These are phyloP conservation scores for Heterodera filipjevi DNA, from an alignment of 2,888 invertebrate genomes.

Conservation along the genomic window DNA sequence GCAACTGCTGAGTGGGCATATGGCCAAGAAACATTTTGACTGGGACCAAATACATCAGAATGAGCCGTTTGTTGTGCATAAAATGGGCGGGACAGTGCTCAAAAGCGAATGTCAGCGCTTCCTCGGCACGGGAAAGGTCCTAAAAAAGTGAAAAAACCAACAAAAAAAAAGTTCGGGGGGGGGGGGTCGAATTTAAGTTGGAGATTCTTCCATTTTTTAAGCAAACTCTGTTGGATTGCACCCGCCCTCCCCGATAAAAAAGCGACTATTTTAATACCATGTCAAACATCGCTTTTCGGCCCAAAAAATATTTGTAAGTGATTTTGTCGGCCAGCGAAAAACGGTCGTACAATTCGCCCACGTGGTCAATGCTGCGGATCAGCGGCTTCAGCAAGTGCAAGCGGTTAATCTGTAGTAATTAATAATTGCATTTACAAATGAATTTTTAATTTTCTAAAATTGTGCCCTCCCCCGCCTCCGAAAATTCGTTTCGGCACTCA, in stretches of 20 bases:
- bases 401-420: conserved; percentile 69
- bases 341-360: conserved; percentile 72
- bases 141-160: neutral
- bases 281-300: conserved; percentile 97
- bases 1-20: conserved; percentile 81
- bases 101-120: conserved; percentile 88
- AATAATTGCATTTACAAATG: neutral
- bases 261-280: too few relatives aligned
- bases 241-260: too few relatives aligned
- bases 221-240: too few relatives aligned
- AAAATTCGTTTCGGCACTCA: conserved; percentile 66
- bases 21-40: conserved; percentile 84
- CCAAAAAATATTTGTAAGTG: conserved; percentile 92
- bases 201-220: too few relatives aligned
- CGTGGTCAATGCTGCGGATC: conserved; percentile 90
- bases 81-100: conserved; percentile 79
- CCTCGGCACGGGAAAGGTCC: conserved; percentile 76
- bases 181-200: too few relatives aligned
- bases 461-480: too few relatives aligned
- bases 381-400: conserved; percentile 78
- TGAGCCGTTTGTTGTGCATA: conserved; percentile 84
- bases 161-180: neutral
- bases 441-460: neutral
- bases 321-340: conserved; percentile 83
- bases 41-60: conserved; percentile 81